phyloP scores from a whole-genome alignment of 2,888 invertebrate genomes.

The Sarcophaga caerulescens region DNA sequence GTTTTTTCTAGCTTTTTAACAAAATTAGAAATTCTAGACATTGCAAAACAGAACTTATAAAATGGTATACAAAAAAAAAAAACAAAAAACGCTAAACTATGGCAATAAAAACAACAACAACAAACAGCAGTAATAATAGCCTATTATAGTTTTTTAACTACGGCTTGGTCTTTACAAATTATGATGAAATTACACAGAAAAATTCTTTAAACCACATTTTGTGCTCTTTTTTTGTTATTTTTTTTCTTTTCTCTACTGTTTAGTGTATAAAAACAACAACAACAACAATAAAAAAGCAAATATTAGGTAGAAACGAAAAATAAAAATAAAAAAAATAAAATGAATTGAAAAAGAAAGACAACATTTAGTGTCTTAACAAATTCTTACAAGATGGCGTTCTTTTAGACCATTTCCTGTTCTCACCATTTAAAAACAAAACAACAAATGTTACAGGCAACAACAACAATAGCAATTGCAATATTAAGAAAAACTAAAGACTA shows the following conservation, averaged over 20 bases:
- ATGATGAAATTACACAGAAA: slow-evolving; percentile 68
- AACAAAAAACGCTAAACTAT: slow-evolving; percentile 13
- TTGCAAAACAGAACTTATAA: slow-evolving; percentile 31
- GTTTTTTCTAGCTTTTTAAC: neutral
- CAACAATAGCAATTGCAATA: slow-evolving; percentile 53
- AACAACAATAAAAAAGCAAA: slow-evolving; percentile 27
- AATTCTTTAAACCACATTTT: slow-evolving; percentile 67
- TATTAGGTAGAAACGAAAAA: slow-evolving; percentile 41
- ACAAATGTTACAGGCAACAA: slow-evolving; percentile 9
- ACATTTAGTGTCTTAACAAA: slow-evolving; percentile 61
- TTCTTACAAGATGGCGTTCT: slow-evolving; percentile 68
- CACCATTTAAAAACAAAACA: slow-evolving; percentile 67
- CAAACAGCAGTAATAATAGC: slow-evolving; percentile 44
- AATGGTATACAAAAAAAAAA: neutral
- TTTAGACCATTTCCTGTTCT: slow-evolving; percentile 69
- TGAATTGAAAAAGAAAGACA: slow-evolving; percentile 14
- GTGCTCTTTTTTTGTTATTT: slow-evolving; percentile 18
- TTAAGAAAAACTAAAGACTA: slow-evolving; percentile 34
- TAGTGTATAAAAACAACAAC: slow-evolving; percentile 41
- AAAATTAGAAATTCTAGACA: slow-evolving; percentile 60
- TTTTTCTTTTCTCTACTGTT: no score
- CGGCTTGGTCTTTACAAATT: slow-evolving; percentile 64
- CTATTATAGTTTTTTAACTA: slow-evolving; percentile 50
- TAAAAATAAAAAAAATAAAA: slow-evolving; percentile 26
- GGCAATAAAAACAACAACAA: slow-evolving; percentile 9